phyloP scores from a whole-genome alignment of 1,140 invertebrate species.

The Calosoma granatense region DNA sequence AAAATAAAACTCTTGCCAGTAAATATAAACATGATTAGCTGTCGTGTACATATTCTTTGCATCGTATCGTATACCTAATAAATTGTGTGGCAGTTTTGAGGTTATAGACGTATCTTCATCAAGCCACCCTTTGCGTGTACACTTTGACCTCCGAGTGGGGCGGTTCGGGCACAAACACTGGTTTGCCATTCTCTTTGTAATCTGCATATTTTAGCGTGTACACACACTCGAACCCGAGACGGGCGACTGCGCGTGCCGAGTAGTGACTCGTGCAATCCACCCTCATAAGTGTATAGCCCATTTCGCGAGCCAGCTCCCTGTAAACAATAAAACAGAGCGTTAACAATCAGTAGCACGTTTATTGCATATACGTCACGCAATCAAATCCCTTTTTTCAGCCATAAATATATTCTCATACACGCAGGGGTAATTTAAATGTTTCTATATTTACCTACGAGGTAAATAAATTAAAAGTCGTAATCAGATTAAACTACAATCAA shows the following conservation, averaged over 20 bases:
- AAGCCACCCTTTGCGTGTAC: constrained; percentile 37
- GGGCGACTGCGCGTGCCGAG: constrained; percentile 56
- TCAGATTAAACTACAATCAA: no score
- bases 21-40: neutral
- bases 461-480: no score
- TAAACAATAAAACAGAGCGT: constrained; percentile 32
- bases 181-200: constrained; percentile 45
- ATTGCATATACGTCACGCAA: neutral
- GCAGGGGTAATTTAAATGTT: no score
- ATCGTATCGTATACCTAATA: neutral
- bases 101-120: constrained; percentile 13
- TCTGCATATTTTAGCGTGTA: constrained; percentile 53
- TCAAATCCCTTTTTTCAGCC: no score
- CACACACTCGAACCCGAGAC: constrained; percentile 52
- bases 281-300: constrained; percentile 40
- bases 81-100: neutral
- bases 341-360: constrained; percentile 4
- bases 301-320: constrained; percentile 44
- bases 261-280: constrained; percentile 58
- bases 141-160: constrained; percentile 44
- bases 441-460: no score
- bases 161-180: constrained; percentile 43
- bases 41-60: no score
- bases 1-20: neutral
- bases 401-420: no score